Base-by-base conservation (phyloP, 2,888 invertebrate species). In the Eupithecia vulgata region DNA sequence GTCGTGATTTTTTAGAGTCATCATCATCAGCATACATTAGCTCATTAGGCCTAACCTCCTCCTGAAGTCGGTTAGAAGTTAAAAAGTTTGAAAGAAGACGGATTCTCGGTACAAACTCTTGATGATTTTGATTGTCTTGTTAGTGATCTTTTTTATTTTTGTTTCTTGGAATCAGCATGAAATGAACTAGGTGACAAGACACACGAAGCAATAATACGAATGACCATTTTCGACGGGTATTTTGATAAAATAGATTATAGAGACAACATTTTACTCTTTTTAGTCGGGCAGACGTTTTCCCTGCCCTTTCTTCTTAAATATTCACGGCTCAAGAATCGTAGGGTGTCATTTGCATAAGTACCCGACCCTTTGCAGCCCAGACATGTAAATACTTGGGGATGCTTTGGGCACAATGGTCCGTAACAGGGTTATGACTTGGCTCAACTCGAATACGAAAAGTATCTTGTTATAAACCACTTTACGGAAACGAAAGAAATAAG, bases 281-380 rank as follows among this genome's bases (percentile, higher is more conserved):
- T 57, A 25, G 25, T 25, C 57, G 25, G 4, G 1, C 37, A 34
- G 64, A 64, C 64, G 2, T 37, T 65, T 65, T 40, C 42, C 61
- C 72, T 17, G 12, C 21, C 30, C 69, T 12, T 40, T 62, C 62
- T 37, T 17, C 67, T 48, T 66, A 72, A 72, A 66, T 71, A 75
- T 75, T 72, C 72, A 72, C 45, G 71, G 37, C 69, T 62, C 30
- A 40, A 30, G 67, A 66, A 45, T 68, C 62, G 70, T 67, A 71
- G 76, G 72, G 72, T 45, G 67, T 70, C 73, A 59, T 76, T 76
- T 72, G 67, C 74, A 77, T 75, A 75, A 75, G 75, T 65, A 72
- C 59, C 81, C 73, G 66, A 73, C 75, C 75, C 68, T 76, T 77
- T 64, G 30, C 57, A 25, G 62, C 61, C 72, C 70, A 71, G 77